Evolutionary conservation across 53 echinoderm and acorn worm genomes (phyloP).

Genomic region (Paracentrotus lividus): DNA sequence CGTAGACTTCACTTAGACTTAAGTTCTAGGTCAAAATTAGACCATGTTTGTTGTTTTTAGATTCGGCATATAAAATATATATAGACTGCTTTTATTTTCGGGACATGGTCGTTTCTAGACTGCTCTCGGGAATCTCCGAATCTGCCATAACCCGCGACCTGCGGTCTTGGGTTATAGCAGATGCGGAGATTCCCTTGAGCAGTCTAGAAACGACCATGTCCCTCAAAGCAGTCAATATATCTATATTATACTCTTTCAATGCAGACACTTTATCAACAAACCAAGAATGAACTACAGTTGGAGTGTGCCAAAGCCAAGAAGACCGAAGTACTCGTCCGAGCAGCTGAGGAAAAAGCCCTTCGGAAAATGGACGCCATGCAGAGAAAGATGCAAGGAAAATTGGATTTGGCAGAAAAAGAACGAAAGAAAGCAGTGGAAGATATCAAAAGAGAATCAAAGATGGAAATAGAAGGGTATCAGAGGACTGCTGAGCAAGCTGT

Average conservation of each 20-base stretch:
- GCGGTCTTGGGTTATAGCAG: too few species aligned
- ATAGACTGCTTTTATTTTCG: too few species aligned
- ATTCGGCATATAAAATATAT: too few species aligned
- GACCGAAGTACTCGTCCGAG: neutral
- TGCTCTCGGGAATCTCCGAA: too few species aligned
- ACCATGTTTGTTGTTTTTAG: too few species aligned
- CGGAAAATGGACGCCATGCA: slow-evolving; percentile 48
- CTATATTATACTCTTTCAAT: neutral
- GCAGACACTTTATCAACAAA: neutral
- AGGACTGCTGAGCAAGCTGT: slow-evolving; percentile 49
- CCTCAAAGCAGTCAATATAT: too few species aligned
- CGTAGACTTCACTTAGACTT: too few species aligned
- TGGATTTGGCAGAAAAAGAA: slow-evolving; percentile 43
- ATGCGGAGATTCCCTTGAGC: too few species aligned
- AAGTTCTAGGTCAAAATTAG: too few species aligned
- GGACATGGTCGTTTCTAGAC: too few species aligned
- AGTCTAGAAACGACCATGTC: too few species aligned
- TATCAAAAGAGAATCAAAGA: neutral
- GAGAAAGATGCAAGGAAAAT: slow-evolving; percentile 49
- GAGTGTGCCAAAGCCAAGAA: slow-evolving; percentile 33
- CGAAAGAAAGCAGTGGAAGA: slow-evolving; percentile 22
- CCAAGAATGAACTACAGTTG: neutral
- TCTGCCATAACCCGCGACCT: too few species aligned
- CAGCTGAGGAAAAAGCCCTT: neutral
- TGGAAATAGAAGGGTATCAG: slow-evolving; percentile 28